A percentile compares a stretch with the other conserved stretches of the same genome.
phyloP scores from a whole-genome alignment of 1,140 invertebrate species.

The Drosophila pandora region DNA sequence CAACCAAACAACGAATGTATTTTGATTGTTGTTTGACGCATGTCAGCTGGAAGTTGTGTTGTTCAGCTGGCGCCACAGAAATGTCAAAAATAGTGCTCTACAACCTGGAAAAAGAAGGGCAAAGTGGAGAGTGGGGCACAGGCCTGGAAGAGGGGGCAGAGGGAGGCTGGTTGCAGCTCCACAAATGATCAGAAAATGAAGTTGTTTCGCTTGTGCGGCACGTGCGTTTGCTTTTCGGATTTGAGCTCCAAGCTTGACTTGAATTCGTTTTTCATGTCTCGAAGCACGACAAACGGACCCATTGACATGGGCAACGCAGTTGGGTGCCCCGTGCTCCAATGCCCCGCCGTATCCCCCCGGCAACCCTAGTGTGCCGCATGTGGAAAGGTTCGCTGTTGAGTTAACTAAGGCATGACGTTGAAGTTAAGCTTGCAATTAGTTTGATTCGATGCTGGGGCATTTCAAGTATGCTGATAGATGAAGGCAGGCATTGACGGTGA shows the following conservation, averaged over 20 bases:
- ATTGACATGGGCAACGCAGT: conserved; percentile 60
- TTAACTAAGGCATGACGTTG: conserved; percentile 55
- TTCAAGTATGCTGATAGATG: conserved; percentile 53
- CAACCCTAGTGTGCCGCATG: conserved; percentile 10
- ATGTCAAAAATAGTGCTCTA: conserved; percentile 81
- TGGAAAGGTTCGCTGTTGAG: conserved; percentile 53
- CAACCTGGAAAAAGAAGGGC: conserved; percentile 20
- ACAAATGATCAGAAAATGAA: conserved; percentile 75
- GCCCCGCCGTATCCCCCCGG: not conserved
- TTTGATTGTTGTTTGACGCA: conserved; percentile 82
- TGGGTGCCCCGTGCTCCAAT: conserved; percentile 35
- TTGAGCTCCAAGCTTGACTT: conserved; percentile 39
- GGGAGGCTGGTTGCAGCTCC: conserved; percentile 28
- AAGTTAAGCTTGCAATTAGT: conserved; percentile 55
- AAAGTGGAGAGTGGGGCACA: not conserved
- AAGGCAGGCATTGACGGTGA: conserved; percentile 19
- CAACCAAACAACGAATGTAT: conserved; percentile 56
- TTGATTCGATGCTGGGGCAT: conserved; percentile 55
- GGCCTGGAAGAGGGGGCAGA: not conserved
- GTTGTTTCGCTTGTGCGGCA: conserved; percentile 80
- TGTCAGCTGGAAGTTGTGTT: conserved; percentile 67
- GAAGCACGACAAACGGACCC: conserved; percentile 52
- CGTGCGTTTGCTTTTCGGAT: conserved; percentile 75
- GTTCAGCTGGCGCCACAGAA: conserved; percentile 74
- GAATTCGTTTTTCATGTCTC: conserved; percentile 53